Conservation (phyloP, 2,888 invertebrate genomes). For the Cloeon dipterum region DNA sequence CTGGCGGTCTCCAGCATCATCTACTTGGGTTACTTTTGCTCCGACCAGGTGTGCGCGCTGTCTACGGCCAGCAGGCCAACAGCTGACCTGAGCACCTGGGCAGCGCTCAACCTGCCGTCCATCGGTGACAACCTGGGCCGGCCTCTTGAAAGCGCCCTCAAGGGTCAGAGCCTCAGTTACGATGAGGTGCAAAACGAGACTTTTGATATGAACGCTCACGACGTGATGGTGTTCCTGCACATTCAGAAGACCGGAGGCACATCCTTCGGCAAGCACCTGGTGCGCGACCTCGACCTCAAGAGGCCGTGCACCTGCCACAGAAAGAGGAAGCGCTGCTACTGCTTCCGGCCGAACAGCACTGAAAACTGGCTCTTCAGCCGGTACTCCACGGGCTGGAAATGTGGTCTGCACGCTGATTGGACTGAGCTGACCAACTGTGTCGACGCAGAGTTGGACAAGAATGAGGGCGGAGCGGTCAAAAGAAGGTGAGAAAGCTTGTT, state of each 20-base stretch:
- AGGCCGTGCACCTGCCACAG: conserved; percentile 85
- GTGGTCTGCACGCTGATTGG: conserved; percentile 96
- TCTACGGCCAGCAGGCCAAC: conserved; percentile 8
- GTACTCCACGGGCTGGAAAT: conserved; percentile 94
- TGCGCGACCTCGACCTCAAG: conserved; percentile 78
- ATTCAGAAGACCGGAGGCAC: conserved; percentile 99
- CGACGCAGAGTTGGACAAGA: conserved; percentile 71
- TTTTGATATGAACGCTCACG: conserved; percentile 78
- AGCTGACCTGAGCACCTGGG: conserved; percentile 10
- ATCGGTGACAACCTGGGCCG: conserved; percentile 27
- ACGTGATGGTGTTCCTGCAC: conserved; percentile 94
- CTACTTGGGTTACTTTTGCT: conserved; percentile 75
- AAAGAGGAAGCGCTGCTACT: conserved; percentile 70
- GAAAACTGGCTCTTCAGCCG: conserved; percentile 95
- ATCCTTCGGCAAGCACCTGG: conserved; percentile 87
- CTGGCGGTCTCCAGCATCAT: conserved; percentile 68
- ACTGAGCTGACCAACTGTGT: conserved; percentile 88
- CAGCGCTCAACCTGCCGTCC: conserved; percentile 12
- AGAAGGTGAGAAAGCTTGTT: conserved; percentile 30
- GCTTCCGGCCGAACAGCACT: conserved; percentile 75
- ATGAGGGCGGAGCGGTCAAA: conserved; percentile 60
- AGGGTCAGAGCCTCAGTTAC: conserved; percentile 46
- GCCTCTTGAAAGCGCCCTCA: conserved; percentile 18
- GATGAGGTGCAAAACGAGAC: conserved; percentile 70
- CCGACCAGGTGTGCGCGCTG: conserved; percentile 44